Conservation (phyloP, 2,113 vertebrate species). For the Alligator mississippiensis region DNA sequence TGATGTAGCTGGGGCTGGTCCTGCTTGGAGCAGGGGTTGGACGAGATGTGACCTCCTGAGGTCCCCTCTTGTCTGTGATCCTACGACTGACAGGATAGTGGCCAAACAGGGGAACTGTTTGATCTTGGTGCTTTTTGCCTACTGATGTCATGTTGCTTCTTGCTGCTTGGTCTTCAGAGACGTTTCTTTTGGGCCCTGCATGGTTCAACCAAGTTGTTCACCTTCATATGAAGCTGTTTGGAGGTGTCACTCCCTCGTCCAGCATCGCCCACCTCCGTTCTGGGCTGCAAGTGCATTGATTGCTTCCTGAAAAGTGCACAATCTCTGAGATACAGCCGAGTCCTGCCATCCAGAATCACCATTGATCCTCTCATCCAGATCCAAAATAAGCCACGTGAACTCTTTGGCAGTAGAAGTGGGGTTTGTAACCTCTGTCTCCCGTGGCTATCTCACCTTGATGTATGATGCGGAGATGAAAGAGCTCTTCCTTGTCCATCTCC, state of each 20-base stretch:
- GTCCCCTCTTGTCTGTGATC: too few relatives aligned
- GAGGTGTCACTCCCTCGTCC: background rate
- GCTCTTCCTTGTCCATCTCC: background rate
- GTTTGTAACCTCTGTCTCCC: background rate
- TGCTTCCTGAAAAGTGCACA: background rate
- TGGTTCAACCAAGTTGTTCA: background rate
- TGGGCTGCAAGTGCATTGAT: fast-evolving
- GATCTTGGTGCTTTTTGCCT: background rate
- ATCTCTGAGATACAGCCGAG: background rate
- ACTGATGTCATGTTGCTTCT: background rate
- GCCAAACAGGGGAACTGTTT: fast-evolving
- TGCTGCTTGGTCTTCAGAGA: background rate
- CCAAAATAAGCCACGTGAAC: background rate
- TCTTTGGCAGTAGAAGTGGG: fast-evolving
- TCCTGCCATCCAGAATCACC: background rate
- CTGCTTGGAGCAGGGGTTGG: too few relatives aligned
- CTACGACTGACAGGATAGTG: background rate
- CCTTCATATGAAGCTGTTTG: background rate
- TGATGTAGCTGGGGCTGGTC: too few relatives aligned
- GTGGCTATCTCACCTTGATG: background rate
- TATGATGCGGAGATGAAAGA: too few relatives aligned
- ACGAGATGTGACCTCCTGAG: too few relatives aligned
- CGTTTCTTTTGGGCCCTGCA: background rate
- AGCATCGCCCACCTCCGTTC: background rate
- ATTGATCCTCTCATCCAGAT: background rate